Conservation (phyloP, 1,140 invertebrate genomes). For the Drosophila yakuba region DNA sequence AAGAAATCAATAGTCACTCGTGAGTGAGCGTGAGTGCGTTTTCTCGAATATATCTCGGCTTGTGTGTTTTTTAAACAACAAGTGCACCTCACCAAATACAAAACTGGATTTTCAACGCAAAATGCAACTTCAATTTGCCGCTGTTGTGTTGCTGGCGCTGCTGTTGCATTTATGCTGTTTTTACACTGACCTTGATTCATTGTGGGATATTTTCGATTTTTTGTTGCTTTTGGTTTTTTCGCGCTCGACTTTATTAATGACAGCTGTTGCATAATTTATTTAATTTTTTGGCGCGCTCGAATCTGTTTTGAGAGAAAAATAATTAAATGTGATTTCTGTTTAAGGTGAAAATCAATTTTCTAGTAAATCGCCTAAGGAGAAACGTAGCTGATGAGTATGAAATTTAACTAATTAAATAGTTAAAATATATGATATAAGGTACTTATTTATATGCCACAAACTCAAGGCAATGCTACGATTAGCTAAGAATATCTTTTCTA, state of each 20-base stretch:
- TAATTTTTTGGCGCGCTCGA: conserved; percentile 68
- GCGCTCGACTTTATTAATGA: conserved; percentile 79
- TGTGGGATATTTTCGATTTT: conserved; percentile 71
- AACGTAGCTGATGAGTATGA: conserved; percentile 10
- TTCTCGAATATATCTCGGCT: conserved; percentile 20
- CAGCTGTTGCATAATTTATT: conserved; percentile 82
- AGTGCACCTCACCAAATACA: conserved; percentile 78
- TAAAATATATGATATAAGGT: background rate
- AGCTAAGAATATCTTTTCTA: background rate
- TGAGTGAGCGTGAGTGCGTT: conserved; percentile 9
- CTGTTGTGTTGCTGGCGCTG: conserved; percentile 16
- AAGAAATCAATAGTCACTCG: conserved; percentile 39
- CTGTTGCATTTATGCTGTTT: conserved; percentile 72
- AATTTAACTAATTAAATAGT: conserved; percentile 22
- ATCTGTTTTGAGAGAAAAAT: conserved; percentile 59
- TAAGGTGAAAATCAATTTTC: conserved; percentile 54
- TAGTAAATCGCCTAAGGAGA: conserved; percentile 26
- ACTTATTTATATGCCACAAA: background rate
- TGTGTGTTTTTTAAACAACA: conserved; percentile 37
- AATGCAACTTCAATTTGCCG: conserved; percentile 71
- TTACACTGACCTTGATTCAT: conserved; percentile 78
- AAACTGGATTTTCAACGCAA: conserved; percentile 81
- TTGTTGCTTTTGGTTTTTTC: conserved; percentile 46
- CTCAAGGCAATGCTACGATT: background rate
- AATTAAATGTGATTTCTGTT: conserved; percentile 65